Conservation (phyloP, 2,888 invertebrate genomes). For the Galerucella pusilla region DNA sequence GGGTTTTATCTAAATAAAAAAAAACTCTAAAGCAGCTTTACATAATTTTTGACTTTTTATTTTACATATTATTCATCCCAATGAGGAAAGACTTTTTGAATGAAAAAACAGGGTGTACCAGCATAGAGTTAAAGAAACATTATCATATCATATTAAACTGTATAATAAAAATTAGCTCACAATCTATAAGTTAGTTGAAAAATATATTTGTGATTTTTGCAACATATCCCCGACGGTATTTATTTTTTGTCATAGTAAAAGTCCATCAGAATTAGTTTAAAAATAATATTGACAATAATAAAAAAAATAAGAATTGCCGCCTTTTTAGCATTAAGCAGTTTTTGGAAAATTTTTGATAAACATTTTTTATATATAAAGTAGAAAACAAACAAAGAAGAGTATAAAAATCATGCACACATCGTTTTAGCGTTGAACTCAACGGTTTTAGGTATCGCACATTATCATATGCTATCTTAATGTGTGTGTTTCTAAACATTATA, state of each 20-base stretch:
- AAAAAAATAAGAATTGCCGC: conserved; percentile 25
- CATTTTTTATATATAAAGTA: background rate
- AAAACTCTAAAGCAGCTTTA: no score
- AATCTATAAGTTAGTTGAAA: background rate
- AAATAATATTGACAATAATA: conserved; percentile 36
- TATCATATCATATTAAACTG: no score
- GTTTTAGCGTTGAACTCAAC: no score
- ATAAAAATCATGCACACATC: background rate
- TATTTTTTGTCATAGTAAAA: background rate
- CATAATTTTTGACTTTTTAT: no score
- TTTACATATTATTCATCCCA: no score
- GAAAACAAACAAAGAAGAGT: background rate
- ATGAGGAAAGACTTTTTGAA: no score
- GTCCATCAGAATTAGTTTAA: conserved; percentile 21
- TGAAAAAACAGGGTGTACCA: no score
- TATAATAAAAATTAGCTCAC: background rate
- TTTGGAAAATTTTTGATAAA: conserved; percentile 16
- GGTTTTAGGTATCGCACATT: background rate
- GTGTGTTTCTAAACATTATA: background rate
- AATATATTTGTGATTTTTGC: conserved; percentile 14
- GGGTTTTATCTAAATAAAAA: no score
- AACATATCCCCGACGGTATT: conserved; percentile 20
- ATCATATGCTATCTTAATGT: background rate
- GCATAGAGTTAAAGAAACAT: no score
- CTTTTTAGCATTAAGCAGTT: conserved; percentile 31